These are phyloP conservation scores for Echinarachnius parma DNA, from an alignment of 53 echinoderm and acorn worm species.

Conservation along the genomic window DNA sequence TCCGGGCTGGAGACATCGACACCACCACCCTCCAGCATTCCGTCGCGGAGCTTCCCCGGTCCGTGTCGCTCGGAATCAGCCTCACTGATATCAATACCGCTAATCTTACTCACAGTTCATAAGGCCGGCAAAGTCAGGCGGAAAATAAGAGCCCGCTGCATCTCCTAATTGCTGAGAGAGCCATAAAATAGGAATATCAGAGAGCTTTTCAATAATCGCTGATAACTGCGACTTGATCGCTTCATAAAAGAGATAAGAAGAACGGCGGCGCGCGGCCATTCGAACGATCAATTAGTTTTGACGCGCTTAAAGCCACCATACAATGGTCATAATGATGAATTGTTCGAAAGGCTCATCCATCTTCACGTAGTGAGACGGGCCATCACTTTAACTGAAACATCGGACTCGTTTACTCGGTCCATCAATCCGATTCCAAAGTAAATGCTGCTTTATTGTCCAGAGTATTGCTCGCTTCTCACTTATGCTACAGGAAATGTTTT, in stretches of 20 bases:
- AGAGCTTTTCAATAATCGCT: conserved; percentile 42
- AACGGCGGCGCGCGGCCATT: neutral
- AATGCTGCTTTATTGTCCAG: no score
- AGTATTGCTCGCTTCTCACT: no score
- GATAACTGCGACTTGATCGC: conserved; percentile 43
- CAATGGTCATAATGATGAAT: conserved; percentile 39
- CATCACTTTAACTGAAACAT: conserved; percentile 24
- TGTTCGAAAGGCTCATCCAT: conserved; percentile 21
- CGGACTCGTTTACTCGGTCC: neutral
- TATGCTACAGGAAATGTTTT: no score
- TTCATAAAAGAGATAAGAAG: conserved; percentile 4
- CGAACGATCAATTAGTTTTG: conserved; percentile 39
- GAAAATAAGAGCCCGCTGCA: conserved; percentile 24
- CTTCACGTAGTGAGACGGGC: conserved; percentile 21
- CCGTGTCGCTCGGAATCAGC: conserved; percentile 15
- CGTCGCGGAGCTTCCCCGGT: conserved; percentile 33
- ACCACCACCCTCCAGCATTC: conserved; percentile 25
- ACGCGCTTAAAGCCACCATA: conserved; percentile 42
- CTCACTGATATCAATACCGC: conserved; percentile 29
- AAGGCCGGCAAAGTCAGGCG: conserved; percentile 20
- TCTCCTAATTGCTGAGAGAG: conserved; percentile 26
- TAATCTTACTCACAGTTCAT: conserved; percentile 48
- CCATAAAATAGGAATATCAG: conserved; percentile 34
- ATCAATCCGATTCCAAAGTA: conserved; percentile 37
- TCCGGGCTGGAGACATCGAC: conserved; percentile 28